Percentiles rank a stretch among this genome's conserved stretches.
Evolutionary conservation across 2,113 vertebrate genomes (phyloP).

Genomic region (Cnemophilus loriae): DNA sequence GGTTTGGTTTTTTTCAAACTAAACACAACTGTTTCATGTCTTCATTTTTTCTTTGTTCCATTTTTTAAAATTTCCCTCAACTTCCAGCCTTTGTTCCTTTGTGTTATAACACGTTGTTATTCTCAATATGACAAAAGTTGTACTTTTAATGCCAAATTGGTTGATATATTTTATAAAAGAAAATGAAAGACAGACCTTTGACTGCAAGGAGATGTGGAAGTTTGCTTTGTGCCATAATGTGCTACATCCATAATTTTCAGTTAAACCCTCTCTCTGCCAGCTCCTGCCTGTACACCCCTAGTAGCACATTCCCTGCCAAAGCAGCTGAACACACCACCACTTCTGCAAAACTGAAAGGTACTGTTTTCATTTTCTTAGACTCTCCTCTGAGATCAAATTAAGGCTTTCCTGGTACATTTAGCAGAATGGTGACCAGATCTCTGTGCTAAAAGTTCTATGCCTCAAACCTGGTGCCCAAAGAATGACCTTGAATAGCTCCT

Average conservation of each 20-base stretch:
- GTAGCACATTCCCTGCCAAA: neutral
- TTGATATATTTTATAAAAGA: conserved; percentile 15
- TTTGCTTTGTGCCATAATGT: neutral
- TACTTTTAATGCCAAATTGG: neutral
- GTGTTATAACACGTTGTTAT: neutral
- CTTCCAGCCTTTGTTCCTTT: conserved; percentile 46
- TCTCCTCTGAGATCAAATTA: neutral
- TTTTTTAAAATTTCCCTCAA: neutral
- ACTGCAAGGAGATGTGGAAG: neutral
- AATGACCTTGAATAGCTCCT: neutral
- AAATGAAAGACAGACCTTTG: conserved; percentile 47
- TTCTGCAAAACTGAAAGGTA: neutral
- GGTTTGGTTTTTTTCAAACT: neutral
- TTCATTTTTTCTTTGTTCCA: neutral
- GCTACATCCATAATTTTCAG: neutral
- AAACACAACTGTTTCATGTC: conserved; percentile 13
- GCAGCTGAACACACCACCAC: neutral
- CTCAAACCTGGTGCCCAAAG: neutral
- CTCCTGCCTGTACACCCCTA: neutral
- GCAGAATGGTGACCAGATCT: neutral
- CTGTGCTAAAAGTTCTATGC: neutral
- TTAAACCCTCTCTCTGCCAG: neutral
- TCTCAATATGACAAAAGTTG: neutral
- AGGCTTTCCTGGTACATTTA: neutral
- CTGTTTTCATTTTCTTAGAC: neutral